Conservation (phyloP, 2,797 vertebrate species). For the Glyptemys insculpta region DNA sequence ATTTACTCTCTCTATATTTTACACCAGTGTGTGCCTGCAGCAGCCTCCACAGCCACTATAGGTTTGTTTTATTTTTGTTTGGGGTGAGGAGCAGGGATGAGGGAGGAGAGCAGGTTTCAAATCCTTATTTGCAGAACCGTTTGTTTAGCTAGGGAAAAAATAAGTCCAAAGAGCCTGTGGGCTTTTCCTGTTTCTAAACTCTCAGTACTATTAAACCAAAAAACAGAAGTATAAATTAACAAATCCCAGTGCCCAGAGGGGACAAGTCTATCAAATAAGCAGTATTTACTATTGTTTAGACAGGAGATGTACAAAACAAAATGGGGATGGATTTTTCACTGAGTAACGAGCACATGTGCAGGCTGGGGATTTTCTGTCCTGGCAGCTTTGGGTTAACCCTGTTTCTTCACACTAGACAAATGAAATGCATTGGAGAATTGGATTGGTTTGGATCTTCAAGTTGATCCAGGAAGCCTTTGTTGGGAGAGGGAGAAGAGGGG, state of each 20-base stretch:
- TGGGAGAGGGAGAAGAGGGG: constrained; percentile 53
- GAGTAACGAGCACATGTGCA: constrained; percentile 62
- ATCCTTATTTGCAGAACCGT: constrained; percentile 83
- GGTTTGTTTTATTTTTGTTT: constrained; percentile 86
- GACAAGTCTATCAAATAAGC: constrained; percentile 80
- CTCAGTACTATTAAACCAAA: constrained; percentile 87
- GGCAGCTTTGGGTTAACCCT: constrained; percentile 52
- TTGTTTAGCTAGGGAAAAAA: constrained; percentile 82
- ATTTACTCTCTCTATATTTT: constrained; percentile 92
- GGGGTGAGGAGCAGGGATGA: constrained; percentile 83
- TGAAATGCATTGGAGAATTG: constrained; percentile 53
- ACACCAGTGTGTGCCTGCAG: constrained; percentile 99
- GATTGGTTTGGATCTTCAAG: constrained; percentile 34
- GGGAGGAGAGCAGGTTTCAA: constrained; percentile 86
- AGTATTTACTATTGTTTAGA: constrained; percentile 82
- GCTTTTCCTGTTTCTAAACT: constrained; percentile 87
- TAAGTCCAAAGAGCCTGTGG: constrained; percentile 87
- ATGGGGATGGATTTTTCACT: constrained; percentile 67
- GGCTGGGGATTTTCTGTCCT: constrained; percentile 46
- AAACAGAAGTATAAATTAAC: constrained; percentile 81
- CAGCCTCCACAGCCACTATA: constrained; percentile 90
- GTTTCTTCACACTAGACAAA: constrained; percentile 15
- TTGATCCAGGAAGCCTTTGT: constrained; percentile 51
- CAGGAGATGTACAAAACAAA: constrained; percentile 60
- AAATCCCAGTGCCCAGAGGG: constrained; percentile 82